Evolutionary conservation across 2,888 invertebrate species (phyloP), one percentile per base, ranked within the genome.

Genomic region (Eucera pruinosa): DNA sequence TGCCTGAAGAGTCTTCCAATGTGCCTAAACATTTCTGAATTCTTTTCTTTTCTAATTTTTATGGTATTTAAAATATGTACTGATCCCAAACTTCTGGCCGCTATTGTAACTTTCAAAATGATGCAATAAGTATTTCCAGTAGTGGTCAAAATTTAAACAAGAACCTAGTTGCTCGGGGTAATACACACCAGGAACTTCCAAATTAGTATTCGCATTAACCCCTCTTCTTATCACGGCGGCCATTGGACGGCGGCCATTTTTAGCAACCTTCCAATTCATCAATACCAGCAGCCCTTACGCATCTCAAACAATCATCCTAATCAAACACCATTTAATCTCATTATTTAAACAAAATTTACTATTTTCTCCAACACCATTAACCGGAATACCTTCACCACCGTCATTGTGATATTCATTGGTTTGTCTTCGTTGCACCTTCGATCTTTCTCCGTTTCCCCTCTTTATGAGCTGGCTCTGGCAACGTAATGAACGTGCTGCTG

Each of bases 401-500:
- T 20, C 41, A 9, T 2, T 33, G n/a, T 13, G 11, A 18, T 20
- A 36, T 11, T 20, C 33, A 68, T 68, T 23, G 39, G 20, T 27
- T 30, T 50, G n/a, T 20, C 33, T 30, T n/a, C 23, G n/a, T 57
- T 27, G 13, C 15, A 20, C n/a, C 33, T 20, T 45, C 39, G n/a
- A 20, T 6, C 47, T 33, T 27, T 9, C 27, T 11, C 47, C 52
- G 48, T 47, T 66, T 64, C 30, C 18, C 71, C 70, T 48, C 43
- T 74, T 74, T 78, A 75, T 77, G 69, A 69, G 78, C 79, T 27
- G 36, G 45, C 83, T 82, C 84, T 86, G 87, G 86, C 86, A 85
- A 83, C 82, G 87, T 89, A 90, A 90, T 89, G 89, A 90, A 89
- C 88, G 85, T 83, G 86, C 80, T 77, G 78, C 74, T 58, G 85